Evolutionary conservation across 2,113 vertebrate genomes (phyloP), one percentile per base, ranked within the genome.

Genomic region (Perognathus longimembris): DNA sequence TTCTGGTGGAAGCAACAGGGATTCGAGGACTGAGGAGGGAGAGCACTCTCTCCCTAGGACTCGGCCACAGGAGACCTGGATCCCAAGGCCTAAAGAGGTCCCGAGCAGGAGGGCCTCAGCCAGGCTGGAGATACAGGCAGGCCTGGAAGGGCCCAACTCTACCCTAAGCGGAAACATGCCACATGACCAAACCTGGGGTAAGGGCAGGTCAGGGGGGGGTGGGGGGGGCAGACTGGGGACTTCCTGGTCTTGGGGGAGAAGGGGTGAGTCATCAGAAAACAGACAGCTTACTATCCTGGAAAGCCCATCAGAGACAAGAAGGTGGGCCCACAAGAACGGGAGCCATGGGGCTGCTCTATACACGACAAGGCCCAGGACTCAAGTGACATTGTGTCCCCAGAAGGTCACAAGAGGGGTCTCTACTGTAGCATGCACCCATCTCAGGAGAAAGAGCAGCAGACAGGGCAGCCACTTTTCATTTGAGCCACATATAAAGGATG

Each of bases 61-160:
- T 64, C 36, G 3, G 1, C 17, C 15, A 10, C 0, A 0, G 1
- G 4, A 24, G 7, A 32, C 84, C 76, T 42, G 61, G 14, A 69
- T 2, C 59, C 17, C 0, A 40, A 54, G 54, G 8, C 63, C 12
- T 28, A 21, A 32, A 34, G 4, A 40, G 11, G 36, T 24, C 10
- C 34, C 67, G 42, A 12, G 54, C 54, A 22, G 20, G 36, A 24
- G 40, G 32, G 6, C 6, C 1, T 38, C 32, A 50, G 42, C 36
- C 28, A 32, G 22, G 4, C 28, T 20, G 17, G 24, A 40, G 54
- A 61, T 18, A n/a, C 14, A 73, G 18, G 54, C 32, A 34, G 14
- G 63, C 45, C 36, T 12, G 1, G 34, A 66, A 61, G 67, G 59
- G 14, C 24, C 75, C 34, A 54, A 45, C 18, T 28, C 17, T 34